These are phyloP conservation scores for Bufo gargarizans DNA, from an alignment of 2,113 vertebrate genomes.

Conservation along the genomic window DNA sequence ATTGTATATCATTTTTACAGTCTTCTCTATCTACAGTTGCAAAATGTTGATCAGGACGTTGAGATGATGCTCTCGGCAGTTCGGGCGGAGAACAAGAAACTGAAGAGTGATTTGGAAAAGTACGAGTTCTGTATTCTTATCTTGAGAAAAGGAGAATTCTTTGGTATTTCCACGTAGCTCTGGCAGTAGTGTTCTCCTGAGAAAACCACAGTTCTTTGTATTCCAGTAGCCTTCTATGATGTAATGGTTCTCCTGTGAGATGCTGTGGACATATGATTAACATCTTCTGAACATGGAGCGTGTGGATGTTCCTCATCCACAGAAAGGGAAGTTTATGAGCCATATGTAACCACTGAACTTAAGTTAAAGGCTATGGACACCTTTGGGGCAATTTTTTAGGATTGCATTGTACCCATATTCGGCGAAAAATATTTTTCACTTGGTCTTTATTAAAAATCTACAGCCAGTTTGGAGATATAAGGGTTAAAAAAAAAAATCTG, in stretches of 20 bases:
- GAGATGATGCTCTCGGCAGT: slow-evolving; percentile 64
- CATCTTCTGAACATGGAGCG: background rate
- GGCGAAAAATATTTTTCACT: no score
- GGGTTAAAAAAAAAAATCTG: no score
- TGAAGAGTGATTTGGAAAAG: slow-evolving; percentile 72
- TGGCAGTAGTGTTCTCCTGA: background rate
- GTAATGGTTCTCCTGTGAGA: background rate
- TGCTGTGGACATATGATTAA: slow-evolving; percentile 14
- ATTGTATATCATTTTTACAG: background rate
- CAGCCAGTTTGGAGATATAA: no score
- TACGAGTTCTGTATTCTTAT: slow-evolving; percentile 56
- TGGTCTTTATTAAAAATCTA: no score
- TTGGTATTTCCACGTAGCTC: background rate
- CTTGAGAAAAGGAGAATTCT: background rate
- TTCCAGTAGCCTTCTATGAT: slow-evolving; percentile 14
- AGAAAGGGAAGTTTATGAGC: background rate
- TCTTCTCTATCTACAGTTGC: slow-evolving; percentile 68
- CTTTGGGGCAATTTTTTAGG: no score
- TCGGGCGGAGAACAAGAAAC: slow-evolving; percentile 64
- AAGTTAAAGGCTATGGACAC: no score
- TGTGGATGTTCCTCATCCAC: slow-evolving; percentile 7
- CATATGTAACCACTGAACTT: background rate
- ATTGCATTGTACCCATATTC: no score
- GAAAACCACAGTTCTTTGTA: background rate
- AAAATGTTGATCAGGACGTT: slow-evolving; percentile 67